These are phyloP conservation scores for Diglossa cyanea DNA, from an alignment of 2,797 vertebrate genomes.

Conservation along the genomic window DNA sequence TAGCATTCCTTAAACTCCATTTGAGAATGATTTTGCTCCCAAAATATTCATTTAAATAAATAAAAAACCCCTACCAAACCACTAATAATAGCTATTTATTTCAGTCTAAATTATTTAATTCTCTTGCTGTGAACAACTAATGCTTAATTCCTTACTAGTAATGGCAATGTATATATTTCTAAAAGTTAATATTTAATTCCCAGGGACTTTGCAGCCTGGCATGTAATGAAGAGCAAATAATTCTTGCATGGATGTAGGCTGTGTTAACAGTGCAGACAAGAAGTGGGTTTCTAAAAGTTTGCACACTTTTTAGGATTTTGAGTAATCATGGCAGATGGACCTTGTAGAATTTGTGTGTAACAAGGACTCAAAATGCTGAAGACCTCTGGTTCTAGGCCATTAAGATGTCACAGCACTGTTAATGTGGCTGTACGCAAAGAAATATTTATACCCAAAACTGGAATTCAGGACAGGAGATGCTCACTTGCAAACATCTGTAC, in stretches of 20 bases:
- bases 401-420: background rate
- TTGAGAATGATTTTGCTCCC: background rate
- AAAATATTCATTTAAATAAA: background rate
- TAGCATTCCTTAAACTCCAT: background rate
- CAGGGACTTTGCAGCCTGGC: background rate
- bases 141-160: background rate
- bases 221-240: background rate
- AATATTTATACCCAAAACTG: background rate
- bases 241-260: background rate
- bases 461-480: background rate
- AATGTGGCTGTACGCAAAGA: background rate
- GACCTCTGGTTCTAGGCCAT: background rate
- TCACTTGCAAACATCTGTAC: background rate
- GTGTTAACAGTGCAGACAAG: background rate
- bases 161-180: background rate
- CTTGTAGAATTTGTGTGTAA: background rate
- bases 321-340: background rate
- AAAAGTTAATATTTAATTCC: constrained; percentile 2
- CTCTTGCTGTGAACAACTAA: background rate
- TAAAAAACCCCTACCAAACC: background rate
- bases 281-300: background rate
- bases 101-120: background rate
- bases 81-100: background rate
- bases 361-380: background rate
- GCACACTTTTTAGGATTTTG: background rate